phyloP scores from a whole-genome alignment of 2,113 vertebrate species.

The Melanocharis versteri region DNA sequence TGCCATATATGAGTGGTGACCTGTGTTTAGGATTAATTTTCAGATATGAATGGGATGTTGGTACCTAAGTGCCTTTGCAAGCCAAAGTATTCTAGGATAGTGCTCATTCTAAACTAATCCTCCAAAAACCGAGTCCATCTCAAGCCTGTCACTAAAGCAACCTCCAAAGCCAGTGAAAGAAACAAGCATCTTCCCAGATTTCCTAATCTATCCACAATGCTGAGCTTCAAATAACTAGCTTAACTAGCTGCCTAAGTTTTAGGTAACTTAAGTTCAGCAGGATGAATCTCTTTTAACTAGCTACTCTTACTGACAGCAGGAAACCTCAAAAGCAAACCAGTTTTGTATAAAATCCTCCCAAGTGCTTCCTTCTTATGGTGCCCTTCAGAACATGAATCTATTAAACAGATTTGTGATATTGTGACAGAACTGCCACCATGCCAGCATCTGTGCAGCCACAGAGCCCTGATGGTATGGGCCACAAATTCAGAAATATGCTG shows the following conservation, averaged over 20 bases:
- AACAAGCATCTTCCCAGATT: background rate
- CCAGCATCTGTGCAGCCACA: background rate
- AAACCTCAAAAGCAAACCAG: background rate
- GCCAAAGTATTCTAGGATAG: background rate
- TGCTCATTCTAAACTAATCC: background rate
- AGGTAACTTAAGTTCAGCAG: background rate
- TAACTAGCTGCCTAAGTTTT: background rate
- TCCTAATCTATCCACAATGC: background rate
- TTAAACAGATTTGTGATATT: background rate
- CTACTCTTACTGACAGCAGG: background rate
- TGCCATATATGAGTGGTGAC: background rate
- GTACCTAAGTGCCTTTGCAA: background rate
- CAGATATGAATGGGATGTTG: background rate
- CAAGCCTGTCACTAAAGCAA: background rate
- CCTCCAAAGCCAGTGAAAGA: background rate
- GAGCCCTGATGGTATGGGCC: background rate
- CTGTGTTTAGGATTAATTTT: background rate
- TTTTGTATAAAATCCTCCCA: background rate
- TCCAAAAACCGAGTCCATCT: background rate
- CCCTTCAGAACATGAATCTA: slow-evolving; percentile 38
- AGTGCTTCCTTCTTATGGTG: background rate
- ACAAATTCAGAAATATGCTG: slow-evolving; percentile 10
- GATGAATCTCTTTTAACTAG: background rate
- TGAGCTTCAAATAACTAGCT: background rate
- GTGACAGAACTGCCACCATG: background rate